Evolutionary conservation across 2,797 vertebrate species (phyloP).

Genomic region (Sylvia borin): DNA sequence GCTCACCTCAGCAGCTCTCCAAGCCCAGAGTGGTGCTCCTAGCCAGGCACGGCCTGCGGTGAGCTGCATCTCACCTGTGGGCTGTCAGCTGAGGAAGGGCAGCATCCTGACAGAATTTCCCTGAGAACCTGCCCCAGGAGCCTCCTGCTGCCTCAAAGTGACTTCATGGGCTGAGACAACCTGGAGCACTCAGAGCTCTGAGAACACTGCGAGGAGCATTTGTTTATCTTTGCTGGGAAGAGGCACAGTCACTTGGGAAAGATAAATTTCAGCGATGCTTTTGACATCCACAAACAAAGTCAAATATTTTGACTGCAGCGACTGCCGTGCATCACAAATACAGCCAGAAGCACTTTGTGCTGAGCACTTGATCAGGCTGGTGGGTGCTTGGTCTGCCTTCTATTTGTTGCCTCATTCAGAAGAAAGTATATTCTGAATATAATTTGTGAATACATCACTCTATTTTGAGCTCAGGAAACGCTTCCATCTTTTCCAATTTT

Average conservation of each 20-base stretch:
- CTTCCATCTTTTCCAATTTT: neutral
- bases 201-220: neutral
- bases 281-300: conserved; percentile 9
- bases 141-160: neutral
- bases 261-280: neutral
- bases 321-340: neutral
- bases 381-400: neutral
- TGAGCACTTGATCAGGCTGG: neutral
- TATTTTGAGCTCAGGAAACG: neutral
- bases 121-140: neutral
- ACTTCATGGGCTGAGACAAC: neutral
- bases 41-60: neutral
- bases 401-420: conserved; percentile 4
- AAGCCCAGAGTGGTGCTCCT: neutral
- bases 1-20: neutral
- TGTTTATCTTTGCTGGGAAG: neutral
- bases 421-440: neutral
- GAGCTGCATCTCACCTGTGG: neutral
- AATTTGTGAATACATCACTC: neutral
- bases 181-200: neutral
- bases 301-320: neutral
- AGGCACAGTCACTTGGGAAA: conserved; percentile 4
- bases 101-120: neutral
- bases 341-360: neutral
- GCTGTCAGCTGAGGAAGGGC: neutral